Percentiles rank a stretch among this genome's conserved stretches.
These are phyloP conservation scores for Mactromeris polynyma DNA, from an alignment of 2,888 invertebrate genomes.

Conservation along the genomic window DNA sequence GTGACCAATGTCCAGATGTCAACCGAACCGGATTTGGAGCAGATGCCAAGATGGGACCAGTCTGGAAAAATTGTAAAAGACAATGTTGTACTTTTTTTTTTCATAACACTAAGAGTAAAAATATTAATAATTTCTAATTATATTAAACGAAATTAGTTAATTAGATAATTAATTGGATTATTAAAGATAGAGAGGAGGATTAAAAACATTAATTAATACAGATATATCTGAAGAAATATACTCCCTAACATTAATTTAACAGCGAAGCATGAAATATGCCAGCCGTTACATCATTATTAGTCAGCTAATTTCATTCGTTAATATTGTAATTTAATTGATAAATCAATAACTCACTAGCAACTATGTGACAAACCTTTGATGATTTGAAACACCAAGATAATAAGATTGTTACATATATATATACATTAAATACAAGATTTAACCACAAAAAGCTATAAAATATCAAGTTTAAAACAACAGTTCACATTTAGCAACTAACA, in stretches of 20 bases:
- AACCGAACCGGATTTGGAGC: slow-evolving; percentile 79
- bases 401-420: too few relatives aligned
- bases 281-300: background rate
- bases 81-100: background rate
- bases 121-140: background rate
- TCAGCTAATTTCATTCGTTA: background rate
- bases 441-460: too few relatives aligned
- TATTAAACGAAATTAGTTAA: background rate
- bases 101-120: background rate
- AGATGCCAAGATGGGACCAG: slow-evolving; percentile 84
- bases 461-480: too few relatives aligned
- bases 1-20: slow-evolving; percentile 91
- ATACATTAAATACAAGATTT: too few relatives aligned
- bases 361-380: background rate
- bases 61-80: slow-evolving; percentile 72
- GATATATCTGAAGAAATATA: background rate
- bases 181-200: background rate
- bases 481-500: too few relatives aligned
- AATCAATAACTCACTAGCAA: background rate
- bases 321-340: background rate
- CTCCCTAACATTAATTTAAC: background rate
- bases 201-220: background rate
- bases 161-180: background rate
- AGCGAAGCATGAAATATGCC: background rate
- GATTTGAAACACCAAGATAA: too few relatives aligned